Percentiles rank a stretch among this genome's conserved stretches.
Evolutionary conservation across 2,113 vertebrate species (phyloP).

Genomic region (Eulacestoma nigropectus): DNA sequence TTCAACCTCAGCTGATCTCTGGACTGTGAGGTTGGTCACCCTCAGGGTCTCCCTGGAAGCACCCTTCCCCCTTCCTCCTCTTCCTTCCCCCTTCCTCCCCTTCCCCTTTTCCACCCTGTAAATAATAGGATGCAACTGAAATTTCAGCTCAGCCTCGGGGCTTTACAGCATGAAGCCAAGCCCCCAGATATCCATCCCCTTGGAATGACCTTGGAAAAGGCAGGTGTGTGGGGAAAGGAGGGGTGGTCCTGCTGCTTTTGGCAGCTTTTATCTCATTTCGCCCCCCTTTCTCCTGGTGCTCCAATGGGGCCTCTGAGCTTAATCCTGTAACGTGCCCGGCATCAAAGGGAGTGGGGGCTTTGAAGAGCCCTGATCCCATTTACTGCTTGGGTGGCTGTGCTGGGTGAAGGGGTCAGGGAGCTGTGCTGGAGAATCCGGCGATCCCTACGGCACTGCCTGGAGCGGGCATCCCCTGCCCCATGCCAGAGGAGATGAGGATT

Average conservation of each 20-base stretch:
- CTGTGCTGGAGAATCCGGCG: fast-evolving
- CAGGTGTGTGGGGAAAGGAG: not conserved
- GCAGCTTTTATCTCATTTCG: not conserved
- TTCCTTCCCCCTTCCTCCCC: not conserved
- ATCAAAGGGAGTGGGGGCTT: constrained; percentile 18
- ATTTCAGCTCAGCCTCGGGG: not conserved
- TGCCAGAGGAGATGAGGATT: not conserved
- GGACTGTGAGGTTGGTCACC: not conserved
- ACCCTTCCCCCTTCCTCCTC: not conserved
- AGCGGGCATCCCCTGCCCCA: not conserved
- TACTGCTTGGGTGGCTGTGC: not conserved
- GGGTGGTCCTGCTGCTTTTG: not conserved
- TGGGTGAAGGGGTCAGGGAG: not conserved
- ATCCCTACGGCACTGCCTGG: not conserved
- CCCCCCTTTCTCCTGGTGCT: not conserved
- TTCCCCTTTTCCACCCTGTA: not conserved
- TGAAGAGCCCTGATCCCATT: constrained; percentile 27
- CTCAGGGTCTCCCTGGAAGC: not conserved
- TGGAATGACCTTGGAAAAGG: not conserved
- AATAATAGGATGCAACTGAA: not conserved
- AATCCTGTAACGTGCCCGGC: not conserved
- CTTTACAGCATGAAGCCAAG: not conserved
- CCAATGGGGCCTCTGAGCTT: not conserved
- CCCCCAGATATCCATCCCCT: not conserved
- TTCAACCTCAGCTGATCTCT: not conserved